These are phyloP conservation scores for Hemiprocne comata DNA, from an alignment of 2,113 vertebrate genomes.

Conservation along the genomic window DNA sequence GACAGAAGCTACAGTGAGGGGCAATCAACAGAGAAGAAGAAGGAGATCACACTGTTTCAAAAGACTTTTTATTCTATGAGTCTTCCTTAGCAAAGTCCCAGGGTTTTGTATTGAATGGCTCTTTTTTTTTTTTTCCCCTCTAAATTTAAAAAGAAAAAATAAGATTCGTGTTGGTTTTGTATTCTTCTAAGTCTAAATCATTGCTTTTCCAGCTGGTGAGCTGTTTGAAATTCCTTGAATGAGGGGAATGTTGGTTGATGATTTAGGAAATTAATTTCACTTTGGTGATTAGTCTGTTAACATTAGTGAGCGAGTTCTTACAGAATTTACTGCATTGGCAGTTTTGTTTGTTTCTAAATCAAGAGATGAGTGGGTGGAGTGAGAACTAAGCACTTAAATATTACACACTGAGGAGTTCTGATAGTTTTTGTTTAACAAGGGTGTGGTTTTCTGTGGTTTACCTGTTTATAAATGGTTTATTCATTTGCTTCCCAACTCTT, in stretches of 20 bases:
- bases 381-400: not conserved
- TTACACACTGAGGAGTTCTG: not conserved
- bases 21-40: not conserved
- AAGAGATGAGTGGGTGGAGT: slow-evolving; percentile 6
- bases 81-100: not conserved
- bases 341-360: slow-evolving; percentile 25
- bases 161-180: not conserved
- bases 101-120: not conserved
- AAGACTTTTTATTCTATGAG: not conserved
- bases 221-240: not conserved
- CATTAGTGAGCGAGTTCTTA: not conserved
- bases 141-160: not conserved
- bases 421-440: slow-evolving; percentile 29
- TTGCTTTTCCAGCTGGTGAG: not conserved
- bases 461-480: slow-evolving; percentile 17
- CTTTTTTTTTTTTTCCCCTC: rapidly evolving
- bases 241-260: not conserved
- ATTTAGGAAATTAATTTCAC: not conserved
- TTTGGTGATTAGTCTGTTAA: not conserved
- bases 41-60: not conserved
- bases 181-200: not conserved
- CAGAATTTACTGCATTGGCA: not conserved
- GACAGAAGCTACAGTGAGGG: not conserved
- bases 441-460: slow-evolving; percentile 29
- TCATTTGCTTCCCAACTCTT: not conserved